Conservation (phyloP, 2,113 vertebrate species). For the Oreotrochilus melanogaster region DNA sequence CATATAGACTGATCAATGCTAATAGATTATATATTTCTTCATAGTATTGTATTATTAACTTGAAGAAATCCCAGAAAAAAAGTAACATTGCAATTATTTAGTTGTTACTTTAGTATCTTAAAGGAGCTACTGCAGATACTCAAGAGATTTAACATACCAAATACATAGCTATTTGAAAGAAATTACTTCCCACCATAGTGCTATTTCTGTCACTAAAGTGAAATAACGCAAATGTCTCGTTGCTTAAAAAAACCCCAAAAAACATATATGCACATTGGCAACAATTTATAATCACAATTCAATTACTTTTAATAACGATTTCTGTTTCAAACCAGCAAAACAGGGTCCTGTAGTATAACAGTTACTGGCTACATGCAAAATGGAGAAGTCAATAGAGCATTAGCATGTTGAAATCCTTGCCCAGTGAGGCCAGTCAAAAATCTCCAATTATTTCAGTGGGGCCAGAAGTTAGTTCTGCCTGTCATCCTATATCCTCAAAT, state of each 20-base stretch:
- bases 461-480: neutral
- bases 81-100: neutral
- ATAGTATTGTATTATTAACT: neutral
- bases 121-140: neutral
- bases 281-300: neutral
- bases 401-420: neutral
- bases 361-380: neutral
- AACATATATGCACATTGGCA: neutral
- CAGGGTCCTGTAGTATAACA: neutral
- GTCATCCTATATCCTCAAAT: neutral
- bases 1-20: neutral
- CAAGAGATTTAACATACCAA: neutral
- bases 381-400: neutral
- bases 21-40: neutral
- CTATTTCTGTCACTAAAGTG: neutral
- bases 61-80: neutral
- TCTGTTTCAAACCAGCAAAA: neutral
- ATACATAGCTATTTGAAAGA: neutral
- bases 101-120: neutral
- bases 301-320: neutral
- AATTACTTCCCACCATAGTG: neutral
- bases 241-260: neutral
- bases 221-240: neutral
- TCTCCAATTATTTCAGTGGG: neutral
- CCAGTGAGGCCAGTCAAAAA: neutral